phyloP scores from a whole-genome alignment of 2,888 invertebrate genomes.

The Cynaeus angustus region DNA sequence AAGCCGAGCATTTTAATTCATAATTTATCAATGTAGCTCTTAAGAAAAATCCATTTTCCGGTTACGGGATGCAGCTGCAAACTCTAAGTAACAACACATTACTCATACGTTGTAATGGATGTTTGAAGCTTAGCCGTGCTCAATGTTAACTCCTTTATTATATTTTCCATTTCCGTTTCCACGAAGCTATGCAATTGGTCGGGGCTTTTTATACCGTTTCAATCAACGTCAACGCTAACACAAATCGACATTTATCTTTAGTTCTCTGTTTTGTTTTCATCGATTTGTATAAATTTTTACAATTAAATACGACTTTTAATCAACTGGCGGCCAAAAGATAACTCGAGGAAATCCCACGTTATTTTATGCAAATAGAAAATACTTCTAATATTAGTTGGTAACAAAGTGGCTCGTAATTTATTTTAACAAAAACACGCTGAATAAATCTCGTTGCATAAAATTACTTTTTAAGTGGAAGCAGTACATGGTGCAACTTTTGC shows the following conservation, averaged over 20 bases:
- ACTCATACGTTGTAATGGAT: constrained; percentile 13
- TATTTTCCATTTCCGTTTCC: constrained; percentile 30
- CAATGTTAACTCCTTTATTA: constrained; percentile 32
- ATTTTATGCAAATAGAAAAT: no score
- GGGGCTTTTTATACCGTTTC: constrained; percentile 31
- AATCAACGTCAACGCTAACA: constrained; percentile 33
- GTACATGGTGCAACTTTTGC: constrained; percentile 14
- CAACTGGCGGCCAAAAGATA: no score
- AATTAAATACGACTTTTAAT: no score
- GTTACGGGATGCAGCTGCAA: constrained; percentile 9
- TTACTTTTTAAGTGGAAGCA: constrained; percentile 24
- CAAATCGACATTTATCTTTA: constrained; percentile 38
- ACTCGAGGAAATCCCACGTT: no score
- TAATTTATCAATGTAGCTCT: constrained; percentile 2
- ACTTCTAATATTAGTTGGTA: no score
- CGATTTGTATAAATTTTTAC: constrained; percentile 17
- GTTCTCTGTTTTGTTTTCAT: constrained; percentile 13
- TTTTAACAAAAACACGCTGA: background rate
- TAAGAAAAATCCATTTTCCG: constrained; percentile 1
- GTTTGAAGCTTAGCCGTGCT: constrained; percentile 23
- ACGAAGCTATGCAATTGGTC: constrained; percentile 31
- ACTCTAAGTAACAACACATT: constrained; percentile 9
- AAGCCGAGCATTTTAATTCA: background rate
- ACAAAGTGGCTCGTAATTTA: background rate
- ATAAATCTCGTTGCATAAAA: background rate